Evolutionary conservation across 2,797 vertebrate species (phyloP).

Genomic region (Antennarius maculatus): DNA sequence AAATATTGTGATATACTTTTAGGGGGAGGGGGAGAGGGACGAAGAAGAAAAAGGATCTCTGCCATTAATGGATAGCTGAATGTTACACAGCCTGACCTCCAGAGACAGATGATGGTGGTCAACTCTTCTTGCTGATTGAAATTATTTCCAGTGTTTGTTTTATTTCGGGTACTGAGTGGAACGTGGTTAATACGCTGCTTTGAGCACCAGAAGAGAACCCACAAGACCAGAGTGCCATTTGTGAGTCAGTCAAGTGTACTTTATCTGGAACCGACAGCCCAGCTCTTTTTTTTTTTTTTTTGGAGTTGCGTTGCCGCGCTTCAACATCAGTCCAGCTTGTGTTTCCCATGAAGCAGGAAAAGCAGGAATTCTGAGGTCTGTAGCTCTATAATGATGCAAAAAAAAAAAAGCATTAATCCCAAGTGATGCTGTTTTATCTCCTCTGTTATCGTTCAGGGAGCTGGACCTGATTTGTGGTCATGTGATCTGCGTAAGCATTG

Average conservation of each 20-base stretch:
- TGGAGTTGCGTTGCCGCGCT: slow-evolving; percentile 33
- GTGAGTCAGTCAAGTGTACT: slow-evolving; percentile 69
- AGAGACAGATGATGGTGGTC: slow-evolving; percentile 42
- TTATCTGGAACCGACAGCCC: slow-evolving; percentile 41
- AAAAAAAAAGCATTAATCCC: slow-evolving; percentile 41
- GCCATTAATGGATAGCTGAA: slow-evolving; percentile 64
- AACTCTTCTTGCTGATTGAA: slow-evolving; percentile 39
- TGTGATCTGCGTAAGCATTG: slow-evolving; percentile 47
- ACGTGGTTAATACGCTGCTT: slow-evolving; percentile 17
- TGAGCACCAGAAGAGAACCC: slow-evolving; percentile 36
- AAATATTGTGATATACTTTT: slow-evolving; percentile 58
- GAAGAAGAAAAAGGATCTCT: slow-evolving; percentile 44
- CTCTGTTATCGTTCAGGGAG: slow-evolving; percentile 24
- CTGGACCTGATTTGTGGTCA: slow-evolving; percentile 64
- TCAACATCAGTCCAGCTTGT: slow-evolving; percentile 19
- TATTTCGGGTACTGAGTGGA: slow-evolving; percentile 14
- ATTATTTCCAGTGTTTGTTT: slow-evolving; percentile 69
- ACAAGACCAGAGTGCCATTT: slow-evolving; percentile 71
- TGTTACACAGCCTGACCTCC: slow-evolving; percentile 65
- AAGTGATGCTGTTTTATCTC: slow-evolving; percentile 33
- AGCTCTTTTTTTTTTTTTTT: slow-evolving; percentile 24
- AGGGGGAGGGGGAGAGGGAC: slow-evolving; percentile 27
- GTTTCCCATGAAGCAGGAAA: slow-evolving; percentile 25
- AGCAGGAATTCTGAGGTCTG: slow-evolving; percentile 23
- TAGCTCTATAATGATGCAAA: slow-evolving; percentile 22